Percentiles rank a stretch among this genome's conserved stretches.
Conservation (phyloP, 2,797 vertebrate genomes). For the Sardinella longiceps region DNA sequence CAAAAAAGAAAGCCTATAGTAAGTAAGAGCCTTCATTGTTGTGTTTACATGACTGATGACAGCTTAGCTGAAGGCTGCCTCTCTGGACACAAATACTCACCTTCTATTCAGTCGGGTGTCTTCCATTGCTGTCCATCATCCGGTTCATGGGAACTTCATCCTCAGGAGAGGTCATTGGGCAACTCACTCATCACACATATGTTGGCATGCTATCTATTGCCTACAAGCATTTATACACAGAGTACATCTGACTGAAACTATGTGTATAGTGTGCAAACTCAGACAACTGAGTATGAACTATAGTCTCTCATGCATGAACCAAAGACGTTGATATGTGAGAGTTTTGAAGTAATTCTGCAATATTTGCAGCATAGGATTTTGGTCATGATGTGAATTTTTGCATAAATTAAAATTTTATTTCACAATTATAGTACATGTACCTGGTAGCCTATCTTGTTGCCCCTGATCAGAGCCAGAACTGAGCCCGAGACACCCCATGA, state of each 20-base stretch:
- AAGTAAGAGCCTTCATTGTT: not conserved
- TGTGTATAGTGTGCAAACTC: too few species aligned
- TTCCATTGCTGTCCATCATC: not conserved
- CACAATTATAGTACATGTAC: too few species aligned
- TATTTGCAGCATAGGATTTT: too few species aligned
- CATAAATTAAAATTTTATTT: too few species aligned
- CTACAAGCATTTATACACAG: not conserved
- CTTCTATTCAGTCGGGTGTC: not conserved
- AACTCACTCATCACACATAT: not conserved
- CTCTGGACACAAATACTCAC: not conserved
- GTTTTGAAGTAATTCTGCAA: too few species aligned
- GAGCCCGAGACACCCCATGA: not conserved
- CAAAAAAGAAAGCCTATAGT: not conserved
- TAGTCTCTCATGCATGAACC: too few species aligned
- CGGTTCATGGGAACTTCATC: not conserved
- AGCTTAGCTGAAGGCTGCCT: not conserved
- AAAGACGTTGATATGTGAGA: too few species aligned
- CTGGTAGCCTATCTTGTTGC: not conserved
- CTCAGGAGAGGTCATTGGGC: not conserved
- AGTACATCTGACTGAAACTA: too few species aligned
- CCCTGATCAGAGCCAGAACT: not conserved
- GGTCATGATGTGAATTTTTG: too few species aligned
- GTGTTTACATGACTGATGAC: not conserved
- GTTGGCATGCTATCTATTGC: not conserved
- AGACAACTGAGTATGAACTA: too few species aligned